Conservation (phyloP, 2,797 vertebrate genomes). For the Gambelia wislizenii region DNA sequence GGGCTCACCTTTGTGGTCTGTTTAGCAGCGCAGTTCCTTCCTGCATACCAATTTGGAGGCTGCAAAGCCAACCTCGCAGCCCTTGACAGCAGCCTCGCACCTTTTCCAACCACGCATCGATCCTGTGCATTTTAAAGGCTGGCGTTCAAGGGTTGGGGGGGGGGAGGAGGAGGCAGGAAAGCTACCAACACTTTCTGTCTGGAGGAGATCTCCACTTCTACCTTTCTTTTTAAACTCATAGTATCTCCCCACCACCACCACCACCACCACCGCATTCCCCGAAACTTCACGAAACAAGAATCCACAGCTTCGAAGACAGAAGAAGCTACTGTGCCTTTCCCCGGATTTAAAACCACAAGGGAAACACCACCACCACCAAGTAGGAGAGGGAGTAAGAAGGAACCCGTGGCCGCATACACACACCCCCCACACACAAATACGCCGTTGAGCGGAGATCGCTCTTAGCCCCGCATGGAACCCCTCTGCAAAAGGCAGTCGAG, state of each 20-base stretch:
- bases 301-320: neutral
- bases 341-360: neutral
- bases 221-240: neutral
- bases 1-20: constrained; percentile 70
- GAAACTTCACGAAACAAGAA: neutral
- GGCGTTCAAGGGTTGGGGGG: neutral
- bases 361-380: neutral
- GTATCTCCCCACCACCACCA: no score
- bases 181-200: neutral
- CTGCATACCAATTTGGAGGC: constrained; percentile 75
- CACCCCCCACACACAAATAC: neutral
- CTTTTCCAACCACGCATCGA: constrained; percentile 27
- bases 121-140: neutral
- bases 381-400: no score
- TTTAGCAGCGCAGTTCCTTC: constrained; percentile 67
- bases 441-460: neutral
- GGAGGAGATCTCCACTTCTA: neutral
- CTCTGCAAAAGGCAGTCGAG: neutral
- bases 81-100: constrained; percentile 37
- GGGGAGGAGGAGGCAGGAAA: no score
- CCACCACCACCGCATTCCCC: no score
- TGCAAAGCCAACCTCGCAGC: constrained; percentile 58
- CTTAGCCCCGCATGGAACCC: neutral
- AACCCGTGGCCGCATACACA: neutral
- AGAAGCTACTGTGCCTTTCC: neutral